Conservation (phyloP, 2,113 vertebrate genomes). For the Scatophagus argus region DNA sequence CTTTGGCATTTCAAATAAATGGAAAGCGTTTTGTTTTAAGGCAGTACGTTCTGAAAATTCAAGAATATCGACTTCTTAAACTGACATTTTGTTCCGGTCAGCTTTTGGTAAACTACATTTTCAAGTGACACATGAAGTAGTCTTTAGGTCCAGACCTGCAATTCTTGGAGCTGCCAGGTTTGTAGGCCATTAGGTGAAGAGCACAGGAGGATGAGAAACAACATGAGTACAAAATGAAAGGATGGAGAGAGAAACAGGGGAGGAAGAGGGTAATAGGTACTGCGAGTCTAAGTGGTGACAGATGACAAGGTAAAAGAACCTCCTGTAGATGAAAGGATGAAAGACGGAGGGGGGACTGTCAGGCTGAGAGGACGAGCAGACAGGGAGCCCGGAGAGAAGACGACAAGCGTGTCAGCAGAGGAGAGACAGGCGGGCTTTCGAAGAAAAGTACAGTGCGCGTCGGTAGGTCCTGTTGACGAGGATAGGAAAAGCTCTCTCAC, state of each 20-base stretch:
- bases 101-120: background rate
- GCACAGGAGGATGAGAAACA: background rate
- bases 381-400: background rate
- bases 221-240: background rate
- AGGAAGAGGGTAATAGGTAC: slow-evolving; percentile 8
- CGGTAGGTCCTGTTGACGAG: slow-evolving; percentile 67
- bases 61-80: background rate
- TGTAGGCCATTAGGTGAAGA: background rate
- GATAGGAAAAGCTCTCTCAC: slow-evolving; percentile 68
- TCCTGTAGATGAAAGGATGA: slow-evolving; percentile 30
- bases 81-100: too few species aligned
- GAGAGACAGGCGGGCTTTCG: slow-evolving; percentile 17
- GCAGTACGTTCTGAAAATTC: background rate
- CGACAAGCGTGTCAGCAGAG: slow-evolving; percentile 28
- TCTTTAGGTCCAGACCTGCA: background rate
- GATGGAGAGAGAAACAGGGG: background rate
- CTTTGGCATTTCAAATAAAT: background rate
- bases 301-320: slow-evolving; percentile 28
- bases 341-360: slow-evolving; percentile 4
- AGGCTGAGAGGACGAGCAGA: slow-evolving; percentile 9
- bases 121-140: background rate
- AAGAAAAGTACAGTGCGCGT: slow-evolving; percentile 57
- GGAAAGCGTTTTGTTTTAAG: background rate
- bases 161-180: background rate
- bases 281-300: slow-evolving; percentile 1